Percentiles rank a stretch among this genome's conserved stretches.
Evolutionary conservation across 2,113 vertebrate genomes (phyloP).

Genomic region (Taxidea taxus): DNA sequence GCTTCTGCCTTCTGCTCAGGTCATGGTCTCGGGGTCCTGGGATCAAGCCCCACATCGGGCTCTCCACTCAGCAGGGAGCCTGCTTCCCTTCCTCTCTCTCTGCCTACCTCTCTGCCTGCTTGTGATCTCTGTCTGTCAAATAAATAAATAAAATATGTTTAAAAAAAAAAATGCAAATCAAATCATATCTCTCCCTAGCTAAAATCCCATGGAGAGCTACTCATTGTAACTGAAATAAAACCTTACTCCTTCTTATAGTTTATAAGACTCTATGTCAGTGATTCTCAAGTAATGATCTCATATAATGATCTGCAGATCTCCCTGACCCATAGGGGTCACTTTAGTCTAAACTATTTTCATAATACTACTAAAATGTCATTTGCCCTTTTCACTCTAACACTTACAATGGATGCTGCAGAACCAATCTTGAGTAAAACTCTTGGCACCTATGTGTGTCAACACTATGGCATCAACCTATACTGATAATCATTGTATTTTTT

Average conservation of each 20-base stretch:
- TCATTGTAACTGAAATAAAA: neutral
- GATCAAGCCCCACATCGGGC: too few species aligned
- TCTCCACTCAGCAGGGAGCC: too few species aligned
- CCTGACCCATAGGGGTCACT: neutral
- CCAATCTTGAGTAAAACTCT: neutral
- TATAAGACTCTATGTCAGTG: neutral
- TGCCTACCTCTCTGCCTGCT: too few species aligned
- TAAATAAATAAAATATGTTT: too few species aligned
- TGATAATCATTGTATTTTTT: neutral
- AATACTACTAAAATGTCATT: neutral
- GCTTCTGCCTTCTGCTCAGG: too few species aligned
- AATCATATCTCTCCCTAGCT: neutral
- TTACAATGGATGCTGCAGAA: neutral
- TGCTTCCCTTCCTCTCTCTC: too few species aligned
- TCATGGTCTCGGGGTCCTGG: too few species aligned
- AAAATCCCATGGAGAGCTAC: neutral
- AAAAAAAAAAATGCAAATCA: neutral
- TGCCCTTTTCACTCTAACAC: neutral
- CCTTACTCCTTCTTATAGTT: neutral
- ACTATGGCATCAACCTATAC: neutral
- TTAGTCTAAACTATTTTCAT: neutral
- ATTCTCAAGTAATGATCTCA: constrained; percentile 2
- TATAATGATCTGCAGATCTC: neutral
- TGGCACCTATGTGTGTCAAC: neutral
- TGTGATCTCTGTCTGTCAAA: too few species aligned